Evolutionary conservation across 2,888 invertebrate species (phyloP), one percentile per base, ranked within the genome.

Genomic region (Agrotis ipsilon): DNA sequence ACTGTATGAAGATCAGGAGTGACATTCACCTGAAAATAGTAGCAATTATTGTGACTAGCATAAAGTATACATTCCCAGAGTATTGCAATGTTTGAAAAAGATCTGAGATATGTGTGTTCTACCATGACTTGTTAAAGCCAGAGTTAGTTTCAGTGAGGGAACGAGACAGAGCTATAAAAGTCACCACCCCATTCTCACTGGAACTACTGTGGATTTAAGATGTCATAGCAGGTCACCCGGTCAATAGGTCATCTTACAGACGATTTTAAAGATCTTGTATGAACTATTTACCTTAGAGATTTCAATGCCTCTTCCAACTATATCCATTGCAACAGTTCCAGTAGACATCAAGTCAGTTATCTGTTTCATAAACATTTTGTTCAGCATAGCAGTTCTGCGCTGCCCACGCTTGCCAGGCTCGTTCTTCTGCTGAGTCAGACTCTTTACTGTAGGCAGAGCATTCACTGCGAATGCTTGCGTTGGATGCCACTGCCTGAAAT

Each of bases 361-460:
- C 72, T 98, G 96, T 84, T 97, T 97, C 98, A 98, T 98, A 86
- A 98, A 98, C 61, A 98, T 88, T 92, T 98, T 98, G 90, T 98
- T 98, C 1, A 98, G 92, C 78, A 98, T 97, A 1, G 96, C 93
- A 27, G 97, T 94, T 84, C 98, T 96, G 52, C 97, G 96, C 0
- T 93, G 91, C 14, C 96, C 96, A 16, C 95, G 94, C 59, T 97
- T 96, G 16, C 96, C 95, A 43, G 96, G 96, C 68, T 96, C 96
- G 84, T 95, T 91, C 69, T 94, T 91, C 21, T 94, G 94, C 84
- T 94, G 96, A 1, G 94, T 91, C 43, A 96, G 83, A 78, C 92
- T 94, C 78, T 94, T 95, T 2, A 94, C 75, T 80, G 91, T 91
- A 5, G 95, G 95, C 83, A 96, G 76, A 43, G 83, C 69, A 67